Base-by-base conservation (phyloP, 2,113 vertebrate species). In the Onychorhynchus coronatus region DNA sequence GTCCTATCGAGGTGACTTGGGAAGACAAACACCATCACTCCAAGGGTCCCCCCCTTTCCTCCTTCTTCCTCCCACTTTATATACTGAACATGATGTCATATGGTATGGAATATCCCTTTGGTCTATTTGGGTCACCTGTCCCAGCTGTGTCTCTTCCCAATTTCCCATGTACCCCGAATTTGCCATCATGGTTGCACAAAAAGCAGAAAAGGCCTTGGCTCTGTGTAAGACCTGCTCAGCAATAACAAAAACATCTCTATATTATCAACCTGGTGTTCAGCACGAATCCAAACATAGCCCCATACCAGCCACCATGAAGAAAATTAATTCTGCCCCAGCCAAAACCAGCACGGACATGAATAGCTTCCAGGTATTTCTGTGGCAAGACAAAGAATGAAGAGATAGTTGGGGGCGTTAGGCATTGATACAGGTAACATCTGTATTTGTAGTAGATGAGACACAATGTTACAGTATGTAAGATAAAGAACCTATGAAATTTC, bases 171-270 rank as follows among this genome's bases (percentile, higher is more conserved):
- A 27, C 9, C 79, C 30, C 22, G 8, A 42, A 4, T 31, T 58
- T 65, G 22, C 31, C 83, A 0, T 0, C 35, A 0, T 63, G 56
- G 18, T 35, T 23, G 9, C 27, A 42, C 22, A 49, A 55, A 42
- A 23, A 49, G 8, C 27, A 50, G 56, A 71, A 77, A 56, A 77
- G 31, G 27, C 35, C 35, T 63, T 71, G 49, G 22, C 37, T 71
- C 27, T 44, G 18, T 28, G 18, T 24, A 37, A 71, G 12, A 10
- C 19, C 56, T 71, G 56, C 42, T 56, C 18, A 24, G 18, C 65
- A 49, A 19, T 33, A 42, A 33, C 35, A 28, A 28, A 76, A 55
- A 25, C 8, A 42, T 49, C 41, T 77, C 42, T 37, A 0, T 56
- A 14, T 63, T 71, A 28, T 33, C 37, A 68, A 8, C 11, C 23